Evolutionary conservation across 2,113 vertebrate species (phyloP), one percentile per base, ranked within the genome.

Genomic region (Saccopteryx bilineata): DNA sequence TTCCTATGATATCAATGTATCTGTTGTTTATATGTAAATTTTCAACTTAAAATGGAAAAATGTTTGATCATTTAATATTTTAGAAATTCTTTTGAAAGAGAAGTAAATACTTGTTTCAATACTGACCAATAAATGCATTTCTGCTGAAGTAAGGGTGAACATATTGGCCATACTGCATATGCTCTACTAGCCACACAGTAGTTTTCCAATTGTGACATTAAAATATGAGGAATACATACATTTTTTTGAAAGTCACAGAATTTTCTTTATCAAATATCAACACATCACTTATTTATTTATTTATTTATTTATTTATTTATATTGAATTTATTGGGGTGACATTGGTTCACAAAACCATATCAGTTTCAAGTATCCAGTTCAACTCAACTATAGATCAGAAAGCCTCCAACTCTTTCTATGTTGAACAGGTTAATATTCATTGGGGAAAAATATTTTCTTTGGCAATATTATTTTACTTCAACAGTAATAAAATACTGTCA

Each of bases 21-120:
- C 8, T 71, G 3, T 12, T 60, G 10, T 74, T 92, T 52, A 19
- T 9, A 31, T 72, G 14, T 13, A 85, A 69, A 31, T 56, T 60
- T 61, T 4, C 31, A 58, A 63, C 14, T 74, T 24, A 80, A 91
- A 80, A 33, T 17, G 46, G 19, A 28, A 1, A 66, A 52, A 14
- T 24, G 0, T 52, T 65, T 75, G 11, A 39, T 21, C 5, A 72
- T 71, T 87, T 66, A 61, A 12, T 56, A 93, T 48, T 86, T 95
- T 82, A 66, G 2, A 87, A 87, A 21, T 31, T 66, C 23, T 79
- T 93, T 93, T 71, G 24, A 26, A 86, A 12, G 14, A 74, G 28
- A 46, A 91, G 9, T 74, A 26, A 39, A 92, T 4, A 39, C 26
- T 18, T 11, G 33, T 48, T 74, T 68, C 11, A 31, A 4, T 75